These are phyloP conservation scores for Tenualosa ilisha DNA, from an alignment of 2,797 vertebrate genomes.

Conservation along the genomic window DNA sequence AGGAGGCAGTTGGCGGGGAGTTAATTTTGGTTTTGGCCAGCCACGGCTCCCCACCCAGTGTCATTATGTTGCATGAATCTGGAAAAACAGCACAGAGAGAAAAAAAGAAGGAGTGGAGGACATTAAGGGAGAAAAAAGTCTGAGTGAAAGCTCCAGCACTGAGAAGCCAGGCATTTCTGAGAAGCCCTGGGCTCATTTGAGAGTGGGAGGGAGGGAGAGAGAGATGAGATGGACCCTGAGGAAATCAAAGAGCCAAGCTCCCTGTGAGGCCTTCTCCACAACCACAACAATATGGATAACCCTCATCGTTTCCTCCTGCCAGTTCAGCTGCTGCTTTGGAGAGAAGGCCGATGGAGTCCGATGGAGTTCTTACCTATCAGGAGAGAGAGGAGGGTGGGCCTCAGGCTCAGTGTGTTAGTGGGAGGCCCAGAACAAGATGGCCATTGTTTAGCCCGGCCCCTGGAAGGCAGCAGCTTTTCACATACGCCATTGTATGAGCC, in stretches of 20 bases:
- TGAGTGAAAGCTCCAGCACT: slow-evolving; percentile 23
- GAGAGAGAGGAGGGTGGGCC: slow-evolving; percentile 16
- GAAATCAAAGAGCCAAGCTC: slow-evolving; percentile 31
- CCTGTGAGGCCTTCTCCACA: slow-evolving; percentile 7
- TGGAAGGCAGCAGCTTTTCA: slow-evolving; percentile 37
- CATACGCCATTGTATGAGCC: slow-evolving; percentile 38
- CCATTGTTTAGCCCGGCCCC: slow-evolving; percentile 62
- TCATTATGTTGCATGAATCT: slow-evolving; percentile 89
- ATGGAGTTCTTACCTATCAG: slow-evolving; percentile 5
- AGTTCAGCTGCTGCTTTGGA: background rate
- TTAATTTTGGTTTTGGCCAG: slow-evolving; percentile 90
- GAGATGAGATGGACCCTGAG: slow-evolving; percentile 36
- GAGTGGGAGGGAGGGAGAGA: slow-evolving; percentile 10
- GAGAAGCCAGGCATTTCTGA: slow-evolving; percentile 13
- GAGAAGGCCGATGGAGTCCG: background rate
- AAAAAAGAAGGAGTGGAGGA: background rate
- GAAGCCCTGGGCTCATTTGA: slow-evolving; percentile 7
- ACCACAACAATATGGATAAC: slow-evolving; percentile 18
- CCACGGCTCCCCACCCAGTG: slow-evolving; percentile 86
- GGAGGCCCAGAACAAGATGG: slow-evolving; percentile 70
- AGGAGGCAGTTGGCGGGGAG: slow-evolving; percentile 84
- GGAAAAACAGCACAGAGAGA: slow-evolving; percentile 65
- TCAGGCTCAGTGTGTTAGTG: slow-evolving; percentile 56
- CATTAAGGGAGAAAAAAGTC: background rate
- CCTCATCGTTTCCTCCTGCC: background rate